Percentiles rank a stretch among this genome's conserved stretches.
Conservation (phyloP, 2,888 invertebrate species). For the Sturmia bella region DNA sequence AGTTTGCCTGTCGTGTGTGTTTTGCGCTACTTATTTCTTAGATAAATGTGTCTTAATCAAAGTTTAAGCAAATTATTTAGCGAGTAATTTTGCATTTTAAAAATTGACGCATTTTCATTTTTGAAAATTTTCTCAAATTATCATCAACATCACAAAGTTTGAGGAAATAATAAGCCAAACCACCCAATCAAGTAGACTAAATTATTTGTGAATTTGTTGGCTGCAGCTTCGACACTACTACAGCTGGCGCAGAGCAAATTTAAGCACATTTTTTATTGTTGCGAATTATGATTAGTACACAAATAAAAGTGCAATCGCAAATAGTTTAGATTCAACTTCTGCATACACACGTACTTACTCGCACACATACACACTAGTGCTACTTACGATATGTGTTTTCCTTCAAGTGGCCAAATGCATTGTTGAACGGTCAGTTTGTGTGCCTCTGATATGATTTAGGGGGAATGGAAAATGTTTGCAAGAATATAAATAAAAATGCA, state of each 20-base stretch:
- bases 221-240: neutral
- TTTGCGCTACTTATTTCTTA: neutral
- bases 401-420: constrained; percentile 7
- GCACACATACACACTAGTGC: no score
- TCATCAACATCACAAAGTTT: constrained; percentile 42
- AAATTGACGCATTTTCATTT: constrained; percentile 73
- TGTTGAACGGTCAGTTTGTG: constrained; percentile 14
- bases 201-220: neutral
- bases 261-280: constrained; percentile 20
- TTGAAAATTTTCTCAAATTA: constrained; percentile 54
- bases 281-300: constrained; percentile 44
- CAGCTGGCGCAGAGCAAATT: constrained; percentile 25
- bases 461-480: constrained; percentile 50
- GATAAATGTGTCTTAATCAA: constrained; percentile 64
- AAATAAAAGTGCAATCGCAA: neutral
- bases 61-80: constrained; percentile 78
- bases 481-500: constrained; percentile 65
- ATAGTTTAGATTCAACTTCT: constrained; percentile 35
- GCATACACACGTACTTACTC: neutral
- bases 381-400: neutral
- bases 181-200: constrained; percentile 15
- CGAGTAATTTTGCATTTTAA: constrained; percentile 78
- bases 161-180: neutral
- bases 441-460: constrained; percentile 9
- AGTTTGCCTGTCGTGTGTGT: neutral